phyloP scores from a whole-genome alignment of 1,140 invertebrate species.

The Micrasema longulum region DNA sequence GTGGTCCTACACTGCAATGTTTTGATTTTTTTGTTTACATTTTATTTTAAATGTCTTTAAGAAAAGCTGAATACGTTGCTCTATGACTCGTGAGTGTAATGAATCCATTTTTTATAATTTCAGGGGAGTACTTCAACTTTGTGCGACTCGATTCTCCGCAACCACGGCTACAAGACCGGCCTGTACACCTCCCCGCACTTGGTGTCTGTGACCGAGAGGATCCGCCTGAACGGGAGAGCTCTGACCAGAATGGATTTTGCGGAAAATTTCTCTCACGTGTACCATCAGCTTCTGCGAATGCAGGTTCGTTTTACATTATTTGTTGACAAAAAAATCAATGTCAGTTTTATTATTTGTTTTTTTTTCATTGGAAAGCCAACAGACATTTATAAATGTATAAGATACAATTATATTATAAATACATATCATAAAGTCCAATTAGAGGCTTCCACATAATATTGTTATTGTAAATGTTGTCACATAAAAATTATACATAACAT shows the following conservation, averaged over 20 bases:
- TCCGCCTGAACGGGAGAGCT: constrained; percentile 87
- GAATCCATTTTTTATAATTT: constrained; percentile 19
- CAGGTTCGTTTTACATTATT: constrained; percentile 55
- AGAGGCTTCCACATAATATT: too few relatives aligned
- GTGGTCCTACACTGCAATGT: too few relatives aligned
- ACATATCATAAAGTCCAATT: not conserved
- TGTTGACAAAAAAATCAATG: too few relatives aligned
- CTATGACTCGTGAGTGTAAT: not conserved
- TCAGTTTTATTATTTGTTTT: too few relatives aligned
- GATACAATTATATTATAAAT: too few relatives aligned
- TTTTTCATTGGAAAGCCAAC: too few relatives aligned
- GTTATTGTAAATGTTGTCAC: too few relatives aligned
- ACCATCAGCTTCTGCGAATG: constrained; percentile 70
- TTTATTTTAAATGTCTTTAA: not conserved
- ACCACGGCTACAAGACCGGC: constrained; percentile 87
- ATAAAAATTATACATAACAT: too few relatives aligned
- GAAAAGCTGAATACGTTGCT: not conserved
- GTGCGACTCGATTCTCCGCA: constrained; percentile 88
- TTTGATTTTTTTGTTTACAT: not conserved
- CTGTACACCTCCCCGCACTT: constrained; percentile 98
- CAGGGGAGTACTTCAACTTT: constrained; percentile 93
- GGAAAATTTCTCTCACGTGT: constrained; percentile 87
- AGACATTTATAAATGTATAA: too few relatives aligned
- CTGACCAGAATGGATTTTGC: constrained; percentile 82
- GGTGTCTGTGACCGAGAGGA: constrained; percentile 91